Evolutionary conservation across 2,113 vertebrate species (phyloP).

Genomic region (Protobothrops flavoviridis): DNA sequence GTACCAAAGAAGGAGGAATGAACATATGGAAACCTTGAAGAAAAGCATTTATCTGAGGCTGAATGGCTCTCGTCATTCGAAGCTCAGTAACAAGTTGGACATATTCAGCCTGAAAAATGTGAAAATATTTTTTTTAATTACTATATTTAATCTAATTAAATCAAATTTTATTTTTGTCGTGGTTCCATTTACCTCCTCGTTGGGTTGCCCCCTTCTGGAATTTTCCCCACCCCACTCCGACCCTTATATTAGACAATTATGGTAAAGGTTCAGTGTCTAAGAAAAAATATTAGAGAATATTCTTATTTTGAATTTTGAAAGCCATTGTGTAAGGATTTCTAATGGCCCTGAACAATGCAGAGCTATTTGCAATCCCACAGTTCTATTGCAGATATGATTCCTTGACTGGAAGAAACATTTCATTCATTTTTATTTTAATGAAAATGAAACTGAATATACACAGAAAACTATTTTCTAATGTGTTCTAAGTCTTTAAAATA

Average conservation of each 20-base stretch:
- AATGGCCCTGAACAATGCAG: not conserved
- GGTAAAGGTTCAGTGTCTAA: not conserved
- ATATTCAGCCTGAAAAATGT: slow-evolving; percentile 86
- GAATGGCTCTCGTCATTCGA: slow-evolving; percentile 97
- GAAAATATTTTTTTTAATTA: not conserved
- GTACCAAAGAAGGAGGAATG: slow-evolving; percentile 92
- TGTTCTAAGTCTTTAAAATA: not conserved
- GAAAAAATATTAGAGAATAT: not conserved
- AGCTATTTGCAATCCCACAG: not conserved
- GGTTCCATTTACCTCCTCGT: not conserved
- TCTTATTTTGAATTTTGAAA: not conserved
- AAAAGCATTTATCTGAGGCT: slow-evolving; percentile 98
- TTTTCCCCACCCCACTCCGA: not conserved
- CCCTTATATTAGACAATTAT: not conserved
- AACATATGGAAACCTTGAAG: slow-evolving; percentile 97
- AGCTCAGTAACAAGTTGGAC: slow-evolving; percentile 98
- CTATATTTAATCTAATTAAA: not conserved
- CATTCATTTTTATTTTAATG: not conserved
- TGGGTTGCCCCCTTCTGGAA: not conserved
- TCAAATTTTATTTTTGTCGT: not conserved
- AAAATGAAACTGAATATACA: not conserved
- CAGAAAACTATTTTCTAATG: not conserved
- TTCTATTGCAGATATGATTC: not conserved
- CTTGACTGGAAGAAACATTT: not conserved
- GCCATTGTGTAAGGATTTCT: not conserved